Evolutionary conservation across 2,113 vertebrate species (phyloP), one percentile per base, ranked within the genome.

Genomic region (Rutilus rutilus): DNA sequence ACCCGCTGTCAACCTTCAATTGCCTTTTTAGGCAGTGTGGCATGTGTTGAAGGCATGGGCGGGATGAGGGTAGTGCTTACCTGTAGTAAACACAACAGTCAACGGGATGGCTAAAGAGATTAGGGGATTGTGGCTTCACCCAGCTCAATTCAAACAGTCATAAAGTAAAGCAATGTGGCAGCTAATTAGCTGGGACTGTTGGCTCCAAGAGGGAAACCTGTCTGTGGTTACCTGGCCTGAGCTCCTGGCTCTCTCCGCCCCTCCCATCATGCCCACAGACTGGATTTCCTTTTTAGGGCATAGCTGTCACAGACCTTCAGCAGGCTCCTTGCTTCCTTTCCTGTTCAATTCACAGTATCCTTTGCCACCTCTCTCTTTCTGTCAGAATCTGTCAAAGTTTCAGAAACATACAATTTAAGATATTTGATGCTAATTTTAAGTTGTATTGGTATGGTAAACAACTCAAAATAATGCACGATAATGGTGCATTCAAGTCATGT

Each of bases 241-340:
- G 74, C 60, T 47, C 30, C 39, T 57, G 33, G 64, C 60, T 59
- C 71, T 57, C 62, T 76, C 39, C 54, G 42, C 88, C 73, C 86
- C 85, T 89, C 81, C 85, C 59, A 64, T 88, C 84, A 77, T 84
- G 57, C 79, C 59, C 19, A 78, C 25, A 69, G 71, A 74, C 27
- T 75, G 73, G 65, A 91, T 89, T 91, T 85, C 90, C 90, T 91
- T 90, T 89, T 91, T 75, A 90, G 90, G 90, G 59, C 87, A 90
- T 90, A 52, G 60, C 80, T 89, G 88, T 85, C 76, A 86, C 59
- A 87, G 65, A 65, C 73, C 39, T 87, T 65, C 36, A 83, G 73
- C 60, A 15, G 11, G 39, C 76, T 81, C 77, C 65, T 87, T 74
- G 64, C 78, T 82, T 42, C 47, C 45, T 54, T 83, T 85, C 60